Evolutionary conservation across 2,113 vertebrate species (phyloP).

Genomic region (Labrus mixtus): DNA sequence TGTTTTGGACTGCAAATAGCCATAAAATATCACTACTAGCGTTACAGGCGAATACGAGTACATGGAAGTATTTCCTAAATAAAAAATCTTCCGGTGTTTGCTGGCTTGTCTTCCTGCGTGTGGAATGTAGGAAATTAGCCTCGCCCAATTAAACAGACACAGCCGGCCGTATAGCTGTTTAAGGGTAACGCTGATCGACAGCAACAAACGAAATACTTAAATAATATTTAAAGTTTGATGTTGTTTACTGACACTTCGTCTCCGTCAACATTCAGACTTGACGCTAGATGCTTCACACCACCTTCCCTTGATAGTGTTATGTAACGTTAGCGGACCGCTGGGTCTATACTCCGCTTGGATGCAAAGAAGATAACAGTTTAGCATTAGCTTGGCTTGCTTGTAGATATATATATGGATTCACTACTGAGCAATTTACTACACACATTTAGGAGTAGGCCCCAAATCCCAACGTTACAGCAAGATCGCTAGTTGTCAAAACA

Average conservation of each 20-base stretch:
- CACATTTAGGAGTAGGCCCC: neutral
- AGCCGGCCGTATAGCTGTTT: neutral
- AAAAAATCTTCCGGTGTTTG: neutral
- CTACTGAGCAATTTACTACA: neutral
- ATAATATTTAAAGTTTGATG: too few relatives aligned
- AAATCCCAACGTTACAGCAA: neutral
- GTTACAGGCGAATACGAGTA: neutral
- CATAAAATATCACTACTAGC: fast-evolving
- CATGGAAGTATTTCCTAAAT: neutral
- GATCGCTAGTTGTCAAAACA: neutral
- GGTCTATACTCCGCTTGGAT: neutral
- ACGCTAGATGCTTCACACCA: slow-evolving; percentile 36
- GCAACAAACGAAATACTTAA: neutral
- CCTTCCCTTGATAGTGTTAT: slow-evolving; percentile 9
- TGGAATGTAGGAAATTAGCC: slow-evolving; percentile 37
- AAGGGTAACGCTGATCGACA: neutral
- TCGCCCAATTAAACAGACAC: slow-evolving; percentile 1
- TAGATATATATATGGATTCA: too few relatives aligned
- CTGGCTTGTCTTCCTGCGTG: too few relatives aligned
- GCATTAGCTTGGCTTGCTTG: fast-evolving
- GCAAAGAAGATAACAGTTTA: neutral
- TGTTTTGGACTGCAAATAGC: neutral
- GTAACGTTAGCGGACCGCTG: slow-evolving; percentile 20
- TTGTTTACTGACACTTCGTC: neutral
- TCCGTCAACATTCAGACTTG: neutral